A percentile compares a stretch with the other conserved stretches of the same genome.
phyloP scores from a whole-genome alignment of 2,888 invertebrate genomes.

The Sphaerophoria taeniata region DNA sequence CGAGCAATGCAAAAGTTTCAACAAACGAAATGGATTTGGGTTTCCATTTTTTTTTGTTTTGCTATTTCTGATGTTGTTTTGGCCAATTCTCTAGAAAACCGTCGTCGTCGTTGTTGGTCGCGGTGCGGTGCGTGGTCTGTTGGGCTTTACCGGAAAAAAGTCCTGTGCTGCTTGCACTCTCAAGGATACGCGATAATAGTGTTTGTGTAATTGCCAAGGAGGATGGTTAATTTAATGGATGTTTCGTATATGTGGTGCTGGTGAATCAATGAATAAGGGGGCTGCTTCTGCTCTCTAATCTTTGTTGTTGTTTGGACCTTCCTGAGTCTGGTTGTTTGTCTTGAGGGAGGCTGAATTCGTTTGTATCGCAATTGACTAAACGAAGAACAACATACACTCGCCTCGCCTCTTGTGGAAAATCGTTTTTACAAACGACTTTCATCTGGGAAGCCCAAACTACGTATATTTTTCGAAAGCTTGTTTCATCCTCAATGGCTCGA shows the following conservation, averaged over 20 bases:
- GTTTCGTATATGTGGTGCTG: constrained; percentile 65
- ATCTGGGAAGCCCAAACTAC: neutral
- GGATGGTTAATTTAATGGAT: constrained; percentile 72
- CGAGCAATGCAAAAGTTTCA: constrained; percentile 50
- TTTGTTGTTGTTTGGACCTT: constrained; percentile 27
- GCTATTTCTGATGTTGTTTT: constrained; percentile 14
- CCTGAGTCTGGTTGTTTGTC: constrained; percentile 22
- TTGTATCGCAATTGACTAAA: constrained; percentile 40
- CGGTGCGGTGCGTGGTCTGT: too few species aligned
- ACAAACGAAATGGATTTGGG: constrained; percentile 44
- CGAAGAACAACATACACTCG: constrained; percentile 44
- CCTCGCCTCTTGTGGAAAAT: constrained; percentile 26
- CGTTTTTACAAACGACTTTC: constrained; percentile 44
- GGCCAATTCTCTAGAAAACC: constrained; percentile 25
- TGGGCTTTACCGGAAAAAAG: constrained; percentile 48
- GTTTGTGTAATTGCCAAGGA: constrained; percentile 72
- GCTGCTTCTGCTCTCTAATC: constrained; percentile 11
- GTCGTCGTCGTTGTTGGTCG: neutral
- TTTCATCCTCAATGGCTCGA: neutral
- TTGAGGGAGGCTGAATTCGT: constrained; percentile 28
- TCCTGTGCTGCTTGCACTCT: constrained; percentile 37
- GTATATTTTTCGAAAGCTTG: constrained; percentile 24
- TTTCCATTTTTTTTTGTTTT: constrained; percentile 3
- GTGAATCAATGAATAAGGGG: constrained; percentile 57
- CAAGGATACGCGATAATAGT: constrained; percentile 66